phyloP scores from a whole-genome alignment of 1,140 invertebrate genomes.

The Drosophila obscura region DNA sequence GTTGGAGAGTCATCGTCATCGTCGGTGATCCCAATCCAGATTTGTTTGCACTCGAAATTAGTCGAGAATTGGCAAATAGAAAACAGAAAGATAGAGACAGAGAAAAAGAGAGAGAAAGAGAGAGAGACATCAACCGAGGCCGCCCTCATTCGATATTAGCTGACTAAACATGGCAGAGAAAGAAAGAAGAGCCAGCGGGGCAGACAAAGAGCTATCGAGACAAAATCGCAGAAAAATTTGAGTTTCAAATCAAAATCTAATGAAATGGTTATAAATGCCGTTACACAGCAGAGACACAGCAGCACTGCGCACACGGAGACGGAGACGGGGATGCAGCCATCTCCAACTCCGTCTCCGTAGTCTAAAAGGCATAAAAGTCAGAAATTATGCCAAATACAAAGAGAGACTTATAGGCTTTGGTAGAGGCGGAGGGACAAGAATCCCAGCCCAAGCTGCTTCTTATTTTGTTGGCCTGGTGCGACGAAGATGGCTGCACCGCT shows the following conservation, averaged over 20 bases:
- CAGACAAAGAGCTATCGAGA: conserved; percentile 25
- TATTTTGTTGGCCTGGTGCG: conserved; percentile 43
- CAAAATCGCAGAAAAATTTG: conserved; percentile 57
- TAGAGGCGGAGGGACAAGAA: conserved; percentile 2
- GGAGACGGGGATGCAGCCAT: background rate
- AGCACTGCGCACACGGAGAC: background rate
- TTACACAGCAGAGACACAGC: conserved; percentile 47
- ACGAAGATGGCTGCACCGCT: conserved; percentile 5
- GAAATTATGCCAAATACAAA: conserved; percentile 68
- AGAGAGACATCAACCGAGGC: conserved; percentile 15
- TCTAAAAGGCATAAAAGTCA: conserved; percentile 32
- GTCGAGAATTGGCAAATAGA: conserved; percentile 50
- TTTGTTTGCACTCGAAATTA: conserved; percentile 65
- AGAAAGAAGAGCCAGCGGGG: conserved; percentile 2
- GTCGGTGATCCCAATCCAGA: conserved; percentile 53
- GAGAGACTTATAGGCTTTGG: background rate
- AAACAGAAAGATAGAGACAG: conserved; percentile 36
- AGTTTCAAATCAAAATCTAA: conserved; percentile 77
- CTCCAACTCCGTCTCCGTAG: too few species aligned
- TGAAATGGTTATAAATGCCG: conserved; percentile 78
- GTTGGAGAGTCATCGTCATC: conserved; percentile 24
- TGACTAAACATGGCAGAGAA: conserved; percentile 57
- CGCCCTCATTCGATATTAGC: conserved; percentile 59
- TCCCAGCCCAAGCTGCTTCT: conserved; percentile 40
- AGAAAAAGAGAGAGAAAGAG: too few species aligned